These are phyloP conservation scores for Hololepta plana DNA, from an alignment of 2,888 invertebrate species.

Conservation along the genomic window DNA sequence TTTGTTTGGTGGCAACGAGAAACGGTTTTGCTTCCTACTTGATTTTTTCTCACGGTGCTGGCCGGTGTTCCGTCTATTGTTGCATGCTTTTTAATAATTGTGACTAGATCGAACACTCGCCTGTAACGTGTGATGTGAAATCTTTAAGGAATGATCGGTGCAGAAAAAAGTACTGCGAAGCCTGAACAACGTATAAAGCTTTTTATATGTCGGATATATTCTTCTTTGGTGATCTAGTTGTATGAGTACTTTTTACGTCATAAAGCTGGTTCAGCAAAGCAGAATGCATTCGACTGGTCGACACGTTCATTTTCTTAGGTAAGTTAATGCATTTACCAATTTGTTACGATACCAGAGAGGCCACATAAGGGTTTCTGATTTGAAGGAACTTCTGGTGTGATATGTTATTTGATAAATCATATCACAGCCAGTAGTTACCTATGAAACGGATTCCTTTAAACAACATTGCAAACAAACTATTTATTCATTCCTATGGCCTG, in stretches of 20 bases:
- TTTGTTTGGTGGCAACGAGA: too few relatives aligned
- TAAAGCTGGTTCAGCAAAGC: constrained; percentile 32
- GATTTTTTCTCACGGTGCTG: constrained; percentile 16
- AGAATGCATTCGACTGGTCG: constrained; percentile 25
- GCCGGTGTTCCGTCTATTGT: constrained; percentile 26
- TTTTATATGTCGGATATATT: constrained; percentile 21
- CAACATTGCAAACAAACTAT: constrained; percentile 10
- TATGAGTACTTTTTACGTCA: constrained; percentile 26
- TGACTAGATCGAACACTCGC: constrained; percentile 30
- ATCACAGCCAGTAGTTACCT: constrained; percentile 33
- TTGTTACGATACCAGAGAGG: not conserved
- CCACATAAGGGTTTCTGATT: constrained; percentile 25
- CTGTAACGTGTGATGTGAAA: constrained; percentile 19
- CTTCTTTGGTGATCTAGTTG: constrained; percentile 32
- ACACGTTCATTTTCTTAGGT: constrained; percentile 12
- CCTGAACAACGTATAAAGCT: constrained; percentile 1
- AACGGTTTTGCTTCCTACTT: too few relatives aligned
- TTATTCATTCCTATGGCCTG: too few relatives aligned
- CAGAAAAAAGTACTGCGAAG: too few relatives aligned
- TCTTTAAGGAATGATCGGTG: too few relatives aligned
- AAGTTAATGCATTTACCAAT: not conserved
- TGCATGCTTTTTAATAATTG: constrained; percentile 18
- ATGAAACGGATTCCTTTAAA: constrained; percentile 24
- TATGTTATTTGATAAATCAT: constrained; percentile 22
- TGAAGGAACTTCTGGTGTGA: constrained; percentile 32